Evolutionary conservation across 2,113 vertebrate genomes (phyloP).

Genomic region (Brachirus orientalis): DNA sequence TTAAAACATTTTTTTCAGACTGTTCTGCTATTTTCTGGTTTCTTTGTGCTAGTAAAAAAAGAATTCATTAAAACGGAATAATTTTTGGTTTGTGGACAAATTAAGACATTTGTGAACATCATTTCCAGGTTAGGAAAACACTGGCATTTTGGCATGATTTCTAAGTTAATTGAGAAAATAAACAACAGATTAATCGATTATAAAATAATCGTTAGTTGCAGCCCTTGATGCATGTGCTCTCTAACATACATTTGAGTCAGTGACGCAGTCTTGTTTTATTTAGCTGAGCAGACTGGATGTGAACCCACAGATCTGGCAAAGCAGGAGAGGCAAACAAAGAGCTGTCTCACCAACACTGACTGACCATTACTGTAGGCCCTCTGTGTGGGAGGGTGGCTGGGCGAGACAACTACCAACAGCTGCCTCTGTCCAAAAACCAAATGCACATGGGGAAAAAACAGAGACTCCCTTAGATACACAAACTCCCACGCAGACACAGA

Average conservation of each 20-base stretch:
- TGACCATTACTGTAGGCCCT: conserved; percentile 74
- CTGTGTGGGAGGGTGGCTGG: conserved; percentile 74
- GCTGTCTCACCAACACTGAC: conserved; percentile 57
- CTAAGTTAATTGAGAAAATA: too few relatives aligned
- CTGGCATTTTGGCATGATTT: too few relatives aligned
- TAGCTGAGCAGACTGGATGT: conserved; percentile 18
- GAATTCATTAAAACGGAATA: too few relatives aligned
- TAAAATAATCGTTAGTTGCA: too few relatives aligned
- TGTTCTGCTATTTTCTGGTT: too few relatives aligned
- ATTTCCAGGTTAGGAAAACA: too few relatives aligned
- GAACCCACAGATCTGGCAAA: conserved; percentile 27
- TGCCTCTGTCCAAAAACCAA: conserved; percentile 71
- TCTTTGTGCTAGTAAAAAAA: too few relatives aligned
- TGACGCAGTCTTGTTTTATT: conserved; percentile 20
- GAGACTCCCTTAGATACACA: conserved; percentile 32
- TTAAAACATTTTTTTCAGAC: too few relatives aligned
- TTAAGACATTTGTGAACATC: too few relatives aligned
- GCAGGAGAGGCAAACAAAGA: conserved; percentile 65
- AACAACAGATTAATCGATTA: too few relatives aligned
- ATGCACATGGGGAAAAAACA: conserved; percentile 9
- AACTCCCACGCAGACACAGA: conserved; percentile 56
- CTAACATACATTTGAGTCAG: conserved; percentile 1
- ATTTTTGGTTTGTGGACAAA: too few relatives aligned
- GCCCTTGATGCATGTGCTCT: background rate
- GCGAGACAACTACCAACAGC: conserved; percentile 76